phyloP scores from a whole-genome alignment of 2,113 vertebrate genomes.

The Varanus komodoensis region DNA sequence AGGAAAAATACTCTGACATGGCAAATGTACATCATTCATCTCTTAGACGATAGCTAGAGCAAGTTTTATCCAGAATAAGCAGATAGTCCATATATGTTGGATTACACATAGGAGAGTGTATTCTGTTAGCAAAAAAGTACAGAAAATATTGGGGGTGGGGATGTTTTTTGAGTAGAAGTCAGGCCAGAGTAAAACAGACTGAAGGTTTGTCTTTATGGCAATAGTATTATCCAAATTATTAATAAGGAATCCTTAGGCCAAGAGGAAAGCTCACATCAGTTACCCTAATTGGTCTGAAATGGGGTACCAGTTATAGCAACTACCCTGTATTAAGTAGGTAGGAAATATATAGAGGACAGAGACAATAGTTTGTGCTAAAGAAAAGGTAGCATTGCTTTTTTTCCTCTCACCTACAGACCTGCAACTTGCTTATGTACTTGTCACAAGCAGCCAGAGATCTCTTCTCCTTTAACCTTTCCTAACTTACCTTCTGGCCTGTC shows the following conservation, averaged over 20 bases:
- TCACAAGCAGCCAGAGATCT: background rate
- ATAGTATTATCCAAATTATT: background rate
- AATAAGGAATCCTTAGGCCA: background rate
- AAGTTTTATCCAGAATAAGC: background rate
- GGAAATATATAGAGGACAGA: background rate
- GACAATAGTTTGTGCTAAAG: background rate
- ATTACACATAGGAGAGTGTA: background rate
- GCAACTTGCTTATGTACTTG: background rate
- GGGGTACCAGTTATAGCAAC: background rate
- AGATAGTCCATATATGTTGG: background rate
- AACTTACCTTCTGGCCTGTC: background rate
- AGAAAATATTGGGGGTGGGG: too few species aligned
- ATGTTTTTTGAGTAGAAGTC: background rate
- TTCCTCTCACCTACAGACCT: background rate
- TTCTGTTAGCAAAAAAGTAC: background rate
- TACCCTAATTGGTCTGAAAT: background rate
- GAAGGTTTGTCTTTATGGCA: too few species aligned
- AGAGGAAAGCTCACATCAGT: background rate
- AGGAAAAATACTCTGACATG: background rate
- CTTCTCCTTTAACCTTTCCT: background rate
- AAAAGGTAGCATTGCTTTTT: background rate
- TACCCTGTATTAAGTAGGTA: background rate
- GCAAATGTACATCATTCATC: background rate
- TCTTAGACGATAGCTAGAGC: background rate
- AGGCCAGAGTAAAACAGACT: background rate